Conservation (phyloP, 2,888 invertebrate species). For the Phyto melanocephala region DNA sequence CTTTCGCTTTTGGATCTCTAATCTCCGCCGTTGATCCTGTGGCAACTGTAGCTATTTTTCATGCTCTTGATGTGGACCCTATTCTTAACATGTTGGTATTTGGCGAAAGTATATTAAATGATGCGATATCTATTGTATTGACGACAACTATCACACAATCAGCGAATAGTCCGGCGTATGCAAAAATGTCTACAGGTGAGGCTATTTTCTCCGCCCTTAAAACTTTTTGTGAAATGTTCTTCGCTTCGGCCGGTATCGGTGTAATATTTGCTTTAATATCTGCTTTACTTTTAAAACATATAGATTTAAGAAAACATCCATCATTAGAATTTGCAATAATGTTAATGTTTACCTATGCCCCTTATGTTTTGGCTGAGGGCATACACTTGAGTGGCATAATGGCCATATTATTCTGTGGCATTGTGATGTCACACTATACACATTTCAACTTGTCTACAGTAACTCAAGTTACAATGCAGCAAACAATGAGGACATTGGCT, state of each 20-base stretch:
- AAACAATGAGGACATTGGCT: conserved; percentile 96
- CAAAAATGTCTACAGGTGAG: conserved; percentile 84
- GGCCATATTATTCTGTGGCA: conserved; percentile 99
- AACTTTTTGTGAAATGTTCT: conserved; percentile 97
- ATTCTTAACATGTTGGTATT: conserved; percentile 99
- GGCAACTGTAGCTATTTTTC: conserved; percentile 98
- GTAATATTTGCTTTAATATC: conserved; percentile 96
- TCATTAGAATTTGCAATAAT: conserved; percentile 99
- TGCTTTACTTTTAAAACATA: conserved; percentile 94
- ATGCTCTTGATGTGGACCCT: conserved; percentile 97
- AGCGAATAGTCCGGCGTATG: conserved; percentile 83
- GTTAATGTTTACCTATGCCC: conserved; percentile 98
- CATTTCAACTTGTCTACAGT: conserved; percentile 98
- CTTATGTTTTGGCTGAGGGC: conserved; percentile 98
- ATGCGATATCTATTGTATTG: conserved; percentile 98
- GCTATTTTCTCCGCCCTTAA: conserved; percentile 93
- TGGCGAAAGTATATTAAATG: conserved; percentile 90
- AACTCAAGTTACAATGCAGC: conserved; percentile 99
- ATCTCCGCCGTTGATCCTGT: conserved; percentile 99
- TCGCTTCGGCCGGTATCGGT: conserved; percentile 98
- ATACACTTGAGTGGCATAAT: conserved; percentile 97
- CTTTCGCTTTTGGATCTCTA: conserved; percentile 97
- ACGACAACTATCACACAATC: conserved; percentile 92
- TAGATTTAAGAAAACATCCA: conserved; percentile 97
- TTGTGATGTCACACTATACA: conserved; percentile 99